Percentiles rank a stretch among this genome's conserved stretches.
These are phyloP conservation scores for Hypothenemus hampei DNA, from an alignment of 1,140 invertebrate genomes.

Conservation along the genomic window DNA sequence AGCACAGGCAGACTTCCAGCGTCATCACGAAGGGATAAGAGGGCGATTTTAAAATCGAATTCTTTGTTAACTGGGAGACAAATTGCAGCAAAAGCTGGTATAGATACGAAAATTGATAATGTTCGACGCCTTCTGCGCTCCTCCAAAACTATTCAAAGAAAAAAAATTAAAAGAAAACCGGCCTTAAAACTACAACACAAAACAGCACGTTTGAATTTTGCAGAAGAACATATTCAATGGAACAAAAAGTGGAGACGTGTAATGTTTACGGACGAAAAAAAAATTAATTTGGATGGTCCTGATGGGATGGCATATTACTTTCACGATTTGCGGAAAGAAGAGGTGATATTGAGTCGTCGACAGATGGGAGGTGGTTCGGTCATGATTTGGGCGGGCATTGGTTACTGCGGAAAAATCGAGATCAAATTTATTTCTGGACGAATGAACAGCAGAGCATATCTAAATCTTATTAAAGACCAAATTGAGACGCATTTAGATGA, in stretches of 20 bases:
- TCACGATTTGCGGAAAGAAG: not conserved
- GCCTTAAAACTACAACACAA: not conserved
- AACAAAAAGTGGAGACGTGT: not conserved
- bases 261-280: not conserved
- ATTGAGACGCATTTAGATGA: not conserved
- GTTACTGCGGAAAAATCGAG: not conserved
- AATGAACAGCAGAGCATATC: not conserved
- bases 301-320: not conserved
- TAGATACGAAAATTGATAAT: not conserved
- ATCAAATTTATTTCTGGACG: no score
- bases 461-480: not conserved
- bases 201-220: not conserved
- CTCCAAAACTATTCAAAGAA: not conserved
- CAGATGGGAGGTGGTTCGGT: no score
- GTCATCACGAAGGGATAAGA: not conserved
- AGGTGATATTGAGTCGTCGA: not conserved
- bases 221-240: not conserved
- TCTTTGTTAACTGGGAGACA: no score
- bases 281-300: not conserved
- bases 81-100: not conserved
- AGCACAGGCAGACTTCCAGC: not conserved
- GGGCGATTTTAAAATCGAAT: not conserved
- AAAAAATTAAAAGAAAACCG: not conserved
- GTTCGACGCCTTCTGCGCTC: not conserved
- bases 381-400: not conserved